Base-by-base conservation (phyloP, 2,113 vertebrate genomes). In the Atractosteus spatula region DNA sequence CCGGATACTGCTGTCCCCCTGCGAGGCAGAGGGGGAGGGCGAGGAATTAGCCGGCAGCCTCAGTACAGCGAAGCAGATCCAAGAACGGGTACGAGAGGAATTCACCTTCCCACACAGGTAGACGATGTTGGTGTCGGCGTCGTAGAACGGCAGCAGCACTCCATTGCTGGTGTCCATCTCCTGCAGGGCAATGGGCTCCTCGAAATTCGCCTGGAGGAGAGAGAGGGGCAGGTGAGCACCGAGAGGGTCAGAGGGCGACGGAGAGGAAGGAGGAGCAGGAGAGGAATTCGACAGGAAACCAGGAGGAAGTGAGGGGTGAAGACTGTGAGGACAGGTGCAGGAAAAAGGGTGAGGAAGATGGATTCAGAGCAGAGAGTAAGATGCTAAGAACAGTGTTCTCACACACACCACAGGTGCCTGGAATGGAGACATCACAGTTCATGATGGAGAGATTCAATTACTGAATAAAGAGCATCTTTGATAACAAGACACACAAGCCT, bases 151-250 rank as follows among this genome's bases (percentile, higher is more conserved):
- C 73, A 98, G 86, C 64, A 99, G 86, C 57, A 98, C 97, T 12
- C 97, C 97, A 0, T 98, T 99, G 87, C 97, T 99, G 0, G 97
- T 98, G 91, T 99, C 97, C 93, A 99, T 89, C 86, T 99, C 97
- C 90, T 98, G 88, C 82, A 99, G 85, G 13, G 96, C 95, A 13
- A 99, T 94, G 3, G 97, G 97, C 76, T 99, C 97, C 80, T 98
- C 96, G 10, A 99, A 98, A 82, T 96, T 95, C 54, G 94, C 95
- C 97, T 99, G 77, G 43, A 81, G 0, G 45, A 11, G 66, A n/a
- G 11, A 0, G 0, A 72, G 43, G 55, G 66, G 0, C 51, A 82
- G 62, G 45, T 3, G 62, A 10, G 54, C 47, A 3, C 47, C 3
- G 5, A 14, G 63, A 67, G 45, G 59, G 74, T 14, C 16, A 3